Percentiles rank a stretch among this genome's conserved stretches.
Evolutionary conservation across 2,888 invertebrate genomes (phyloP).

Genomic region (Candidula unifasciata): DNA sequence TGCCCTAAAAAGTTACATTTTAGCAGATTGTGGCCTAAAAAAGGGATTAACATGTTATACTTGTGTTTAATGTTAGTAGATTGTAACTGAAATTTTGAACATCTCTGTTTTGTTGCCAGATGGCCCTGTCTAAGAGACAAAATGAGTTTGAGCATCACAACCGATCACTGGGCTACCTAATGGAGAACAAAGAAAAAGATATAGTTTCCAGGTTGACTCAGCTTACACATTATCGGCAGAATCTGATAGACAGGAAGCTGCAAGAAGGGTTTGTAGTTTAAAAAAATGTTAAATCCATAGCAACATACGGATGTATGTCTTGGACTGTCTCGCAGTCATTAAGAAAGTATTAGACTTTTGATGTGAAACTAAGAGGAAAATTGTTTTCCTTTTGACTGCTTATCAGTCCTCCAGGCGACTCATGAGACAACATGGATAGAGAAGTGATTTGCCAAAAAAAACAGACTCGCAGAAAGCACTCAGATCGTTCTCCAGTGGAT

Average conservation of each 20-base stretch:
- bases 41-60: neutral
- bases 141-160: constrained; percentile 37
- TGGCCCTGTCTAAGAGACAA: constrained; percentile 9
- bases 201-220: neutral
- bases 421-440: too few species aligned
- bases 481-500: too few species aligned
- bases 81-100: neutral
- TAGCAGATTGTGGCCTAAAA: neutral
- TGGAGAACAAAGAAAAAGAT: constrained; percentile 21
- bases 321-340: too few species aligned
- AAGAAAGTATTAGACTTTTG: too few species aligned
- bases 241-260: constrained; percentile 9
- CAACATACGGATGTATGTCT: too few species aligned
- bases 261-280: constrained; percentile 6
- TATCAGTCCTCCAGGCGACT: too few species aligned
- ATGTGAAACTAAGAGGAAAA: too few species aligned
- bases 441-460: too few species aligned
- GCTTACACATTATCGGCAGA: neutral
- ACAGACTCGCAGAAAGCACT: too few species aligned
- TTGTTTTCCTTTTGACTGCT: too few species aligned
- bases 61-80: neutral
- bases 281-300: too few species aligned
- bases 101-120: neutral
- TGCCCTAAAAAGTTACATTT: too few species aligned
- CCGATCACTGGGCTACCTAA: neutral